phyloP scores from a whole-genome alignment of 2,797 vertebrate species.

The Discoglossus pictus region DNA sequence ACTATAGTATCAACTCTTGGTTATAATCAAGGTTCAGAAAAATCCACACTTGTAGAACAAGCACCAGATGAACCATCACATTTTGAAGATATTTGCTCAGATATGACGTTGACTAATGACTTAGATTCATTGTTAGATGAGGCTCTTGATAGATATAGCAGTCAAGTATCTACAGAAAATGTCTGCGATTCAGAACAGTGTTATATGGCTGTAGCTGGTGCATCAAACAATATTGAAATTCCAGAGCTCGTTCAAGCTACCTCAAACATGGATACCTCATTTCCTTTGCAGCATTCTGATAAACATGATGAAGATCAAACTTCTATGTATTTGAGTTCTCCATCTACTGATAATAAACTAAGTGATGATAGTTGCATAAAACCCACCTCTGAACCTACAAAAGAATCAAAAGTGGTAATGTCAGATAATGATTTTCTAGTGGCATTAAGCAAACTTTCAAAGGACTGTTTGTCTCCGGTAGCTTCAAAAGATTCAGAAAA shows the following conservation, averaged over 20 bases:
- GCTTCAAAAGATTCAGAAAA: background rate
- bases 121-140: conserved; percentile 79
- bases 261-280: conserved; percentile 45
- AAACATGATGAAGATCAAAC: background rate
- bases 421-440: too few species aligned
- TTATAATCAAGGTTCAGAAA: conserved; percentile 52
- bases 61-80: background rate
- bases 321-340: background rate
- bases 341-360: background rate
- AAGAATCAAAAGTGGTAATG: background rate
- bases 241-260: conserved; percentile 64
- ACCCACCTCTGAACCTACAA: too few species aligned
- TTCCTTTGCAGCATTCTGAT: conserved; percentile 51
- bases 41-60: background rate
- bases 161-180: conserved; percentile 52
- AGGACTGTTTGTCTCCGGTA: too few species aligned
- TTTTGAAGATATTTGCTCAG: background rate
- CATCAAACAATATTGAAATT: conserved; percentile 47
- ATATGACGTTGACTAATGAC: conserved; percentile 71
- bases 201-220: conserved; percentile 31
- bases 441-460: too few species aligned
- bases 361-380: too few species aligned
- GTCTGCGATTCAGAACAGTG: conserved; percentile 46
- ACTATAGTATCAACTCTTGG: conserved; percentile 70
- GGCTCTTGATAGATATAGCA: conserved; percentile 70